Evolutionary conservation across 64 coral and sea anemone genomes (phyloP).

Genomic region (Montipora capricornis): DNA sequence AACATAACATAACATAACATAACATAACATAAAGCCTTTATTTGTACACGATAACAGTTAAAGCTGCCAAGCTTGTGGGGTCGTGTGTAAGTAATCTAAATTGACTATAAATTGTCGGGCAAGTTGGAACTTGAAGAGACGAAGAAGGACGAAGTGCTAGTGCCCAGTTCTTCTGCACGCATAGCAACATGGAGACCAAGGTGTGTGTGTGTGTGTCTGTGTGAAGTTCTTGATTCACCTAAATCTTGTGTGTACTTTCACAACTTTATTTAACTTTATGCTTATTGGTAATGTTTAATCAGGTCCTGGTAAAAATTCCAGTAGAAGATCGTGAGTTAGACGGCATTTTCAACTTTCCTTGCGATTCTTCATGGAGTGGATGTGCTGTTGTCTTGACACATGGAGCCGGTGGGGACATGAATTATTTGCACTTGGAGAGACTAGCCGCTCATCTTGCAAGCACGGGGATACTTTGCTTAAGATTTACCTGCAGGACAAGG

Average conservation of each 20-base stretch:
- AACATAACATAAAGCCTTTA: no score
- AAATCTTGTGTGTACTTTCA: not conserved
- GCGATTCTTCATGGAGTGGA: conserved; percentile 81
- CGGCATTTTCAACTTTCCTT: conserved; percentile 83
- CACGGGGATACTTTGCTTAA: conserved; percentile 91
- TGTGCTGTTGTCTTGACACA: conserved; percentile 92
- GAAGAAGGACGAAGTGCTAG: no score
- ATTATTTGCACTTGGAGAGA: conserved; percentile 82
- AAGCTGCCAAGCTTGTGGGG: no score
- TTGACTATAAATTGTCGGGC: no score
- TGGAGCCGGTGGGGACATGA: conserved; percentile 90
- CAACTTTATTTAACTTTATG: no score
- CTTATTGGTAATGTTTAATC: not conserved
- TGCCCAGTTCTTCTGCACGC: no score
- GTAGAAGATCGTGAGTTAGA: conserved; percentile 86
- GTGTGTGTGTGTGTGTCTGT: not conserved
- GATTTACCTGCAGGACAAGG: conserved; percentile 95
- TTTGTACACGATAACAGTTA: no score
- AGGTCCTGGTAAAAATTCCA: conserved; percentile 81
- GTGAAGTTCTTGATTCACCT: no score
- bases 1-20: no score
- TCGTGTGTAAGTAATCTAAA: no score
- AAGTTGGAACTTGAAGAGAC: no score
- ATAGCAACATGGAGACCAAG: conserved; percentile 68
- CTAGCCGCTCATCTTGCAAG: conserved; percentile 76